These are phyloP conservation scores for Hypercompe scribonia DNA, from an alignment of 2,888 invertebrate species.

Conservation along the genomic window DNA sequence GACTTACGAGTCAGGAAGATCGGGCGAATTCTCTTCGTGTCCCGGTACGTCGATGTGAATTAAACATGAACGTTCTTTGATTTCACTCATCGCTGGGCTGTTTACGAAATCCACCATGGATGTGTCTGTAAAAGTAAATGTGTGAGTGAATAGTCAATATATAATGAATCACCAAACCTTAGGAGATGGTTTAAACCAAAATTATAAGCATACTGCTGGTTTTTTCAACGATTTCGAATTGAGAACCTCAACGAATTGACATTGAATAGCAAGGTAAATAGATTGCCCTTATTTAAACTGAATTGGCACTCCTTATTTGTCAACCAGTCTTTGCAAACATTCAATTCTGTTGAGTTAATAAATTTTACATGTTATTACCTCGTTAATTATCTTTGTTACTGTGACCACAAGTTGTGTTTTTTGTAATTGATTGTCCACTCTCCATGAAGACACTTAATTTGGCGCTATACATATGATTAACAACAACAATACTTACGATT, in stretches of 20 bases:
- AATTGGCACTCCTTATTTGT: background rate
- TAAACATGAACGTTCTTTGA: conserved; percentile 94
- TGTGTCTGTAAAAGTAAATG: conserved; percentile 86
- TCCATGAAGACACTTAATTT: background rate
- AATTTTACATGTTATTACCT: no score
- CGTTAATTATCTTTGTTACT: no score
- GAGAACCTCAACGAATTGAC: no score
- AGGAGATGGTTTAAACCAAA: background rate
- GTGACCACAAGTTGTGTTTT: no score
- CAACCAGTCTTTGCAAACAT: background rate
- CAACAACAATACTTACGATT: conserved; percentile 88
- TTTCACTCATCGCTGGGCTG: conserved; percentile 93
- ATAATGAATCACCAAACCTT: background rate
- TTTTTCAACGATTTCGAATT: no score
- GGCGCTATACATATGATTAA: background rate
- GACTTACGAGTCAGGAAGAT: conserved; percentile 91
- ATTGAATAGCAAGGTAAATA: background rate
- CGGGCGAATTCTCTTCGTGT: conserved; percentile 93
- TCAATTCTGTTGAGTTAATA: no score
- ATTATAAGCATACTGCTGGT: no score
- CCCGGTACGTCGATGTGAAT: conserved; percentile 95
- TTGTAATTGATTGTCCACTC: background rate
- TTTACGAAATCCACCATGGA: conserved; percentile 94
- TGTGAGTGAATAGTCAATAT: background rate
- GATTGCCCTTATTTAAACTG: background rate